Percentiles rank a stretch among this genome's conserved stretches.
phyloP scores from a whole-genome alignment of 2,797 vertebrate species.

The Aythya fuligula region DNA sequence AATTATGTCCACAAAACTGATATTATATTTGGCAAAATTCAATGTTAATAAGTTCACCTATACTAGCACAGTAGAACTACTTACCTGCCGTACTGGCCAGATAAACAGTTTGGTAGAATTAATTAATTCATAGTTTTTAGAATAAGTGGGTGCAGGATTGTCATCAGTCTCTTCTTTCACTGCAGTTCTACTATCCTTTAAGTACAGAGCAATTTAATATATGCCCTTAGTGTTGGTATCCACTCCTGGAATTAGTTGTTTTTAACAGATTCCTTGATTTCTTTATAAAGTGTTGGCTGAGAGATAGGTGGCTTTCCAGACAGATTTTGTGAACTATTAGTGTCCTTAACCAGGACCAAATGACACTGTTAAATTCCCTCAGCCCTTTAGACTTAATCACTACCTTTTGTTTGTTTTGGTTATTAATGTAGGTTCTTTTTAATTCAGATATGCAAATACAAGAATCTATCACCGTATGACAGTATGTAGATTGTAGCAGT shows the following conservation, averaged over 20 bases:
- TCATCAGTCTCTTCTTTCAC: neutral
- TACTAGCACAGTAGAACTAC: neutral
- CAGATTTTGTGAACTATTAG: constrained; percentile 1
- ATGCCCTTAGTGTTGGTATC: neutral
- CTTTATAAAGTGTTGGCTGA: constrained; percentile 6
- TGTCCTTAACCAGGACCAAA: constrained; percentile 48
- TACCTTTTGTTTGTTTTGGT: neutral
- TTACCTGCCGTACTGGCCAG: neutral
- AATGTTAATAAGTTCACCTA: neutral
- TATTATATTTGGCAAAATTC: neutral
- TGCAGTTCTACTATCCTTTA: neutral
- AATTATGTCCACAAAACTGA: neutral
- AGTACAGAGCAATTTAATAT: neutral
- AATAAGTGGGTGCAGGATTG: neutral
- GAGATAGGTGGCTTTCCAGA: constrained; percentile 6
- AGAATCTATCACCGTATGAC: constrained; percentile 48
- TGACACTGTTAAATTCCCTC: constrained; percentile 27
- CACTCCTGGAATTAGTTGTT: neutral
- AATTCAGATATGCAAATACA: constrained; percentile 55
- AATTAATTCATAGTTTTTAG: neutral
- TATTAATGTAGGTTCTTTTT: constrained; percentile 31
- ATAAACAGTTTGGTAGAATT: neutral
- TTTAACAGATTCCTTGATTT: constrained; percentile 15
- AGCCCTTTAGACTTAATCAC: neutral
- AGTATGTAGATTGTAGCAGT: constrained; percentile 65